Evolutionary conservation across 2,113 vertebrate species (phyloP).

Genomic region (Struthidea cinerea): DNA sequence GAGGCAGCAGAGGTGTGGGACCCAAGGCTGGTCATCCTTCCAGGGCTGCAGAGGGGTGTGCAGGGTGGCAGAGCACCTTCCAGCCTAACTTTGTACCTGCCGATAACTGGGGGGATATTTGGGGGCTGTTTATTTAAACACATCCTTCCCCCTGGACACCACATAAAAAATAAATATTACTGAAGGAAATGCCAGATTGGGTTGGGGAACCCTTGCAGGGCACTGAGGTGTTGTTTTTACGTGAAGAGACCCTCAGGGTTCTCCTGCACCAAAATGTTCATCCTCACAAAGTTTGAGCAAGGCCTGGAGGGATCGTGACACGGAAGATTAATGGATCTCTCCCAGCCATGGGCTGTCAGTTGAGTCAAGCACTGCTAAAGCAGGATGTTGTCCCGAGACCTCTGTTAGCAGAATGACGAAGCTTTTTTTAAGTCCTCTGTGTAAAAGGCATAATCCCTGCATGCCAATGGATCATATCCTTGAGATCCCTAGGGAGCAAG

Average conservation of each 20-base stretch:
- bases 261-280: background rate
- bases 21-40: background rate
- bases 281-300: background rate
- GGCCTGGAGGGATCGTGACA: background rate
- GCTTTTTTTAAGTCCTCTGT: conserved; percentile 34
- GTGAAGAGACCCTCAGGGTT: background rate
- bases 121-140: background rate
- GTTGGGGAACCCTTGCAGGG: background rate
- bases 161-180: background rate
- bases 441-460: conserved; percentile 40
- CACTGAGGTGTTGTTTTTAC: background rate
- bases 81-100: background rate
- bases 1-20: background rate
- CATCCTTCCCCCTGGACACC: background rate
- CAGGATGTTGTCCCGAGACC: background rate
- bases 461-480: conserved; percentile 44
- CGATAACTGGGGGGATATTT: background rate
- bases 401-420: conserved; percentile 15
- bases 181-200: background rate
- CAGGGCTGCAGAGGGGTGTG: background rate
- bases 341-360: background rate
- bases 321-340: background rate
- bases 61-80: background rate
- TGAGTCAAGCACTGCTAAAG: background rate
- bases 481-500: background rate